Percentiles rank a stretch among this genome's conserved stretches.
These are phyloP conservation scores for Trinorchestia longiramus DNA, from an alignment of 1,140 invertebrate species.

Conservation along the genomic window DNA sequence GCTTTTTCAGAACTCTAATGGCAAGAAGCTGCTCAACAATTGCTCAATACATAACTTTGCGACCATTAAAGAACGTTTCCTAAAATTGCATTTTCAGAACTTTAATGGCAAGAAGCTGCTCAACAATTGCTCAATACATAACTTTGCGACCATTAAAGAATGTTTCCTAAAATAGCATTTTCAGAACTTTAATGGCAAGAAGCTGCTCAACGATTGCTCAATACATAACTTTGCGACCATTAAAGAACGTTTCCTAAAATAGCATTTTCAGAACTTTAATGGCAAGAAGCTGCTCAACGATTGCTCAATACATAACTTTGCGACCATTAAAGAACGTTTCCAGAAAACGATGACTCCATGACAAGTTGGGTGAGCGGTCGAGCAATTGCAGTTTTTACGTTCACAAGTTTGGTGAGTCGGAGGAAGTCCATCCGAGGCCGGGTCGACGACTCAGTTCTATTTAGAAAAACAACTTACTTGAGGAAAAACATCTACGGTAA, in stretches of 20 bases:
- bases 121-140: background rate
- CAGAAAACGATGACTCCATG: slow-evolving; percentile 31
- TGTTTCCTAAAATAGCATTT: background rate
- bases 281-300: background rate
- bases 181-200: too few species aligned
- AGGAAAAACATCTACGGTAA: background rate
- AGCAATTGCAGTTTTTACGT: slow-evolving; percentile 38
- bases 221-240: slow-evolving; percentile 15
- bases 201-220: background rate
- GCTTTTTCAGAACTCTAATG: background rate
- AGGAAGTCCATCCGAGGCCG: background rate
- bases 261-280: background rate
- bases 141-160: slow-evolving; percentile 13
- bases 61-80: background rate
- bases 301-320: slow-evolving; percentile 8
- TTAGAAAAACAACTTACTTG: background rate
- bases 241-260: background rate
- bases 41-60: slow-evolving; percentile 3
- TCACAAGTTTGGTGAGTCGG: background rate
- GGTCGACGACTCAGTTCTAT: background rate
- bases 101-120: background rate
- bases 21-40: background rate
- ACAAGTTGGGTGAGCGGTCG: background rate
- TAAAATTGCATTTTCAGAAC: too few species aligned
- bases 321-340: background rate